Base-by-base conservation (phyloP, 1,140 invertebrate genomes). In the Bombus affinis region DNA sequence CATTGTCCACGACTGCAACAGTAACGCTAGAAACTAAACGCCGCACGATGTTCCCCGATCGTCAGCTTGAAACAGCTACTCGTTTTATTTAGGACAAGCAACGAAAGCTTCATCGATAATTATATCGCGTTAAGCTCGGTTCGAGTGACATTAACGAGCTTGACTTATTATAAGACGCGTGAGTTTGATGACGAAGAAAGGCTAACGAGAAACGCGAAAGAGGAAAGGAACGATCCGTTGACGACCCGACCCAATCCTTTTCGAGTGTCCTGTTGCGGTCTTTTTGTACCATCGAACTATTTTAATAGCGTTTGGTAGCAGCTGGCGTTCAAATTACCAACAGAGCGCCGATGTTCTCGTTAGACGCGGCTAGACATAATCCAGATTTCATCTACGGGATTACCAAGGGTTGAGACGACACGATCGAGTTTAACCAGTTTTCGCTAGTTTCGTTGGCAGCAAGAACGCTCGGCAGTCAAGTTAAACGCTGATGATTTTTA, bases 241-340 rank as follows among this genome's bases (percentile, higher is more conserved):
- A 18, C 44, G 62, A 79, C 68, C 53, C 76, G 47, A 80, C 15
- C 32, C 66, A 70, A 5, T 70, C 35, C 22, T 35, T 70, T 77
- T 47, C 62, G 22, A 22, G 22, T 37, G 37, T 65, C 32, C 53
- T 80, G 47, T 8, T 28, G 78, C 79, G 18, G 65, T 22, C 65
- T 86, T 88, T 86, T 89, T 86, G 47, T 76, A 72, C 57, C 65
- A 57, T 28, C 71, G 28, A 80, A 89, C 88, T 89, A 89, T 89
- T 89, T 89, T 89, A 86, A 89, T 89, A 71, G 75, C 83, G 76
- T 71, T 83, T 83, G 70, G 75, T 86, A 62, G 42, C 87, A 89
- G 71, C 87, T 86, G 87, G 65, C 47, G 87, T 76, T 70, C 35
- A 62, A 89, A 81, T 53, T 70, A 86, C 70, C 65, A 68, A 86